A percentile compares a stretch with the other conserved stretches of the same genome.
Evolutionary conservation across 1,140 invertebrate species (phyloP).

Genomic region (Grapholita molesta): DNA sequence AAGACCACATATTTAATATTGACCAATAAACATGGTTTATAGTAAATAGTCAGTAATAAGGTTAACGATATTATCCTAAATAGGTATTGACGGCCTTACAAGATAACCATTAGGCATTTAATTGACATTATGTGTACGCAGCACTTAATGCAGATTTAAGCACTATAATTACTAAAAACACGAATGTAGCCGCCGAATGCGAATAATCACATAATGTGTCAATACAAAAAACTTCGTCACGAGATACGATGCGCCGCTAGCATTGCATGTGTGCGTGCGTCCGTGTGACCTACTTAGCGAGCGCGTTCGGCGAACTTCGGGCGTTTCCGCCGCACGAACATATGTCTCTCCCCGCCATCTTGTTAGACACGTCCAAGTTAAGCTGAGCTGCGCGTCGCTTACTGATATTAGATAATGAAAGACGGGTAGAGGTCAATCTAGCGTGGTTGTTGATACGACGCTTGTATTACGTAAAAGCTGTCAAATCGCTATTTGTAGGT

Average conservation of each 20-base stretch:
- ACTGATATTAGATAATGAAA: conserved; percentile 21
- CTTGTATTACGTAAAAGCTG: conserved; percentile 6
- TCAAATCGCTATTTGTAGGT: conserved; percentile 9
- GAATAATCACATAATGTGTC: conserved; percentile 54
- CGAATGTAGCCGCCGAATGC: conserved; percentile 27
- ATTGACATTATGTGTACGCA: not conserved
- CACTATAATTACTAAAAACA: not conserved
- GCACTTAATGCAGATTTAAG: not conserved
- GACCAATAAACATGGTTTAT: too few species aligned
- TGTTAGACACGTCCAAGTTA: conserved; percentile 43
- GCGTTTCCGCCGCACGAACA: conserved; percentile 48
- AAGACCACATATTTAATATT: too few species aligned
- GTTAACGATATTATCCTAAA: too few species aligned
- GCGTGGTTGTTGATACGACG: conserved; percentile 21
- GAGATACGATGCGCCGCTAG: conserved; percentile 37
- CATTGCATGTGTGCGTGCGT: conserved; percentile 50
- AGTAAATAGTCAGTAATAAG: too few species aligned
- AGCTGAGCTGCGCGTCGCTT: conserved; percentile 30
- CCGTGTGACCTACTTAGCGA: conserved; percentile 66
- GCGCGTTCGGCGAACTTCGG: conserved; percentile 53
- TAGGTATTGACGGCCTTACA: too few species aligned
- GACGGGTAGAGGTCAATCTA: conserved; percentile 20
- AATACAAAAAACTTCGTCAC: conserved; percentile 43
- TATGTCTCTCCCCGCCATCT: conserved; percentile 45
- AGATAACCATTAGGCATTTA: too few species aligned